phyloP scores from a whole-genome alignment of 1,140 invertebrate genomes.

The Scaptomyza hsui region DNA sequence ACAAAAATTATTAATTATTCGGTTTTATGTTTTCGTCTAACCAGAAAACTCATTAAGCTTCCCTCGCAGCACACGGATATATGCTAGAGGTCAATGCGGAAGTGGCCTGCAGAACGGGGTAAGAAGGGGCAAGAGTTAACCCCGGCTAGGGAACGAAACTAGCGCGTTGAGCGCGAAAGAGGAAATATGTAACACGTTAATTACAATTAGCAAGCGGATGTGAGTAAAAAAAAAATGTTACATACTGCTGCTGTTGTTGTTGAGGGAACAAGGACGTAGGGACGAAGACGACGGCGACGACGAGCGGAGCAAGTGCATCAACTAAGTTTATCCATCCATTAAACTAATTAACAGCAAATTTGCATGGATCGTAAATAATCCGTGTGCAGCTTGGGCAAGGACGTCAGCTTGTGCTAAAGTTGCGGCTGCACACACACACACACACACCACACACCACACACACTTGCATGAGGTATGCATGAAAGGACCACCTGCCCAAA shows the following conservation, averaged over 20 bases:
- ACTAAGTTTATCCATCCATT: constrained; percentile 80
- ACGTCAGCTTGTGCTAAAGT: constrained; percentile 44
- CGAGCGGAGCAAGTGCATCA: constrained; percentile 65
- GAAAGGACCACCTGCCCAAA: constrained; percentile 51
- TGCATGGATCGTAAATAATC: constrained; percentile 82
- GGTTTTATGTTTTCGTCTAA: too few species aligned
- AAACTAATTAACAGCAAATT: constrained; percentile 83
- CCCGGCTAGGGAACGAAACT: neutral
- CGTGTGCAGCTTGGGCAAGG: constrained; percentile 50
- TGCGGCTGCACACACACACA: constrained; percentile 35
- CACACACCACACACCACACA: constrained; percentile 19
- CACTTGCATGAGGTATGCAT: constrained; percentile 7
- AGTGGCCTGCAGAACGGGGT: constrained; percentile 22
- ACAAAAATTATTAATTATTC: too few species aligned
- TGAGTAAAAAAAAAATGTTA: constrained; percentile 46
- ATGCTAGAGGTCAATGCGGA: constrained; percentile 39
- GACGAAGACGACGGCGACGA: too few species aligned
- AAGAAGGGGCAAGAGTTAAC: neutral
- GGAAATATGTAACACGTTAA: constrained; percentile 77
- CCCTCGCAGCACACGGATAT: constrained; percentile 15
- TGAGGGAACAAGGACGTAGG: neutral
- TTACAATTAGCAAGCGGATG: constrained; percentile 78
- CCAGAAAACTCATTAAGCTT: neutral
- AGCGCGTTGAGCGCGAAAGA: constrained; percentile 17
- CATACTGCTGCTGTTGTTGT: constrained; percentile 11